Base-by-base conservation (phyloP, 1,140 invertebrate genomes). In the Frieseomelitta varia region DNA sequence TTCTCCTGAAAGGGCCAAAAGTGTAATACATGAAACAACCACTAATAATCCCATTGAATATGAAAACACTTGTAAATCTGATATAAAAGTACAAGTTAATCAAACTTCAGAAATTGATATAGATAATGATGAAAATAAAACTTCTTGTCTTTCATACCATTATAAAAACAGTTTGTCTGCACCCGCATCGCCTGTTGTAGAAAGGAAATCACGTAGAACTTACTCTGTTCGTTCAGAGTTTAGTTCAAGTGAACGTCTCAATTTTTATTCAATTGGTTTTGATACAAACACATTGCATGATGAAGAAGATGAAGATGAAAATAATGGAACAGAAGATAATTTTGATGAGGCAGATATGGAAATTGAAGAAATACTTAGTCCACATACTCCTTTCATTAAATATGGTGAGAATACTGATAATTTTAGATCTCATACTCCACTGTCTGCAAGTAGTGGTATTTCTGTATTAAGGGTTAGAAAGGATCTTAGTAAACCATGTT, bases 331-430 rank as follows among this genome's bases (percentile, higher is more conserved):
- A 17, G 91, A 94, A 24, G 94, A 95, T 47, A 93, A 95, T 53
- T 93, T 93, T 30, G 94, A 95, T 69, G 95, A 96, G n/a, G 94
- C 95, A 81, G 94, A 95, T 77, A 94, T 95, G 89, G 93, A 95
- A 53, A 92, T 93, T 14, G 91, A 91, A 27, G 93, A 91, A 74
- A 91, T 93, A 17, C 81, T 86, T 27, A 93, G 90, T 74, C 91
- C 92, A 1, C 91, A 91, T 47, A 92, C 91, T 27, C 91, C 92
- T 73, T 93, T 85, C 82, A 88, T 53, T 65, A 92, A 89, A 84
- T 86, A 90, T 63, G 73, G 85, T 72, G 81, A 93, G 71, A 39
- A 11, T 76, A 2, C 68, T 6, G 90, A 91, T 15, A 73, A 81
- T 34, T 74, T 82, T n/a, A 91, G 89, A 55, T 92, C 93, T 1